phyloP scores from a whole-genome alignment of 2,113 vertebrate genomes.

The Crotalus horridus region DNA sequence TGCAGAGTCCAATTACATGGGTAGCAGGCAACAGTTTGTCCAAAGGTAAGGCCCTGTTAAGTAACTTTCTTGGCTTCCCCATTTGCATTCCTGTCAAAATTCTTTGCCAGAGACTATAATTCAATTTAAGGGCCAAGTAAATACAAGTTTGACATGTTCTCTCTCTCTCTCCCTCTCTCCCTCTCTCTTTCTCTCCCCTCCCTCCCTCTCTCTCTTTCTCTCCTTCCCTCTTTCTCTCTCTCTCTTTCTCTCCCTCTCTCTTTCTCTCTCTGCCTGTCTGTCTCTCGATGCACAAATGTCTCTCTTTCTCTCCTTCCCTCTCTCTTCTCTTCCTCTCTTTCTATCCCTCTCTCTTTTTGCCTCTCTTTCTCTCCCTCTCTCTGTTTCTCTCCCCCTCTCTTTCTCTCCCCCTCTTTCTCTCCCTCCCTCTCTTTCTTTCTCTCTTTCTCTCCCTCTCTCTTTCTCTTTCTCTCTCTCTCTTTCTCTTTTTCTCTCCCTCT shows the following conservation, averaged over 20 bases:
- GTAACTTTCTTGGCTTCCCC: constrained; percentile 76
- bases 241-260: too few species aligned
- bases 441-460: constrained; percentile 46
- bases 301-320: too few species aligned
- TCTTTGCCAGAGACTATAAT: constrained; percentile 73
- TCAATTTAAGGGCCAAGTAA: constrained; percentile 68
- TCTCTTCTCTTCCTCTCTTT: too few species aligned
- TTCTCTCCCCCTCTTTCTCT: constrained; percentile 48
- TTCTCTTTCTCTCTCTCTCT: not conserved
- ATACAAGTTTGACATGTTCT: constrained; percentile 60
- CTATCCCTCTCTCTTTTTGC: rapidly evolving
- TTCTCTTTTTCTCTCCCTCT: too few species aligned
- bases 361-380: too few species aligned
- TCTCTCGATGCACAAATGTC: too few species aligned
- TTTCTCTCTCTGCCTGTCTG: too few species aligned
- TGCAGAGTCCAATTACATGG: constrained; percentile 99
- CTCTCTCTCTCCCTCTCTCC: constrained; percentile 46
- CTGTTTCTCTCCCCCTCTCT: too few species aligned
- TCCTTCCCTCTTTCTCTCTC: constrained; percentile 51
- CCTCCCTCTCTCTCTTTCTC: constrained; percentile 29
- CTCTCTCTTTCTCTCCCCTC: constrained; percentile 45
- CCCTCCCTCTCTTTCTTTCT: constrained; percentile 50
- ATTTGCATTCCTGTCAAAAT: constrained; percentile 75
- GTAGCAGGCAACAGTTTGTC: constrained; percentile 99
- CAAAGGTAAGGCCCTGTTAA: constrained; percentile 95